Evolutionary conservation across 2,888 invertebrate species (phyloP).

Genomic region (Trypoxylon attenuatum): DNA sequence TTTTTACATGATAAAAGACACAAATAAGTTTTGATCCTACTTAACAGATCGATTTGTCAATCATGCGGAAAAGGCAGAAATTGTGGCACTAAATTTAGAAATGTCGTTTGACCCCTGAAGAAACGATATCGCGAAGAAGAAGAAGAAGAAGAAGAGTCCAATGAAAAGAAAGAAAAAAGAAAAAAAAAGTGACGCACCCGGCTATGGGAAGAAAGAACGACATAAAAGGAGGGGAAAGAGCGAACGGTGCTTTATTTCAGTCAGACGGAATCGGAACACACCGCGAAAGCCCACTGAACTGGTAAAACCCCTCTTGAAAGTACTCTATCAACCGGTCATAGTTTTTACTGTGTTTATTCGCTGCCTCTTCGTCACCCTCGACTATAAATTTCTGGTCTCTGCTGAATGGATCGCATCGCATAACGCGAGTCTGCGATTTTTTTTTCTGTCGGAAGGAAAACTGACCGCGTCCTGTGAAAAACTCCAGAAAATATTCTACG

Average conservation of each 20-base stretch:
- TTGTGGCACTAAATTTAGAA: too few relatives aligned
- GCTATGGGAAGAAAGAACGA: slow-evolving; percentile 4
- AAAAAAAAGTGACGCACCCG: too few relatives aligned
- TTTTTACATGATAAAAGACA: too few relatives aligned
- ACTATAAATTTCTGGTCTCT: slow-evolving; percentile 46
- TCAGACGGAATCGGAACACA: slow-evolving; percentile 38
- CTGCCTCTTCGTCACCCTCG: background rate
- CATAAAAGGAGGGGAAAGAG: background rate
- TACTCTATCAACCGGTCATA: slow-evolving; percentile 46
- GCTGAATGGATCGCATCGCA: slow-evolving; percentile 21
- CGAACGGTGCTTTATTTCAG: slow-evolving; percentile 43
- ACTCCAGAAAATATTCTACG: too few relatives aligned
- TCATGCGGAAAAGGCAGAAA: too few relatives aligned
- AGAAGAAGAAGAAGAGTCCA: background rate
- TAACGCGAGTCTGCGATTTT: slow-evolving; percentile 11
- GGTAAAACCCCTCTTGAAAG: slow-evolving; percentile 45
- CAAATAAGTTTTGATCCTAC: too few relatives aligned
- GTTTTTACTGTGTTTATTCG: slow-evolving; percentile 48
- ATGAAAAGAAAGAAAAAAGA: too few relatives aligned
- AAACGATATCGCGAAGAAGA: background rate
- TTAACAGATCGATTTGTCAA: too few relatives aligned
- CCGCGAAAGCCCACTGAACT: slow-evolving; percentile 46
- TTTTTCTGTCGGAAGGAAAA: too few relatives aligned
- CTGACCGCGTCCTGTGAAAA: too few relatives aligned
- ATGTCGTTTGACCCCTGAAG: too few relatives aligned